Evolutionary conservation across 2,888 invertebrate genomes (phyloP).

Genomic region (Ennomos fuscantarius): DNA sequence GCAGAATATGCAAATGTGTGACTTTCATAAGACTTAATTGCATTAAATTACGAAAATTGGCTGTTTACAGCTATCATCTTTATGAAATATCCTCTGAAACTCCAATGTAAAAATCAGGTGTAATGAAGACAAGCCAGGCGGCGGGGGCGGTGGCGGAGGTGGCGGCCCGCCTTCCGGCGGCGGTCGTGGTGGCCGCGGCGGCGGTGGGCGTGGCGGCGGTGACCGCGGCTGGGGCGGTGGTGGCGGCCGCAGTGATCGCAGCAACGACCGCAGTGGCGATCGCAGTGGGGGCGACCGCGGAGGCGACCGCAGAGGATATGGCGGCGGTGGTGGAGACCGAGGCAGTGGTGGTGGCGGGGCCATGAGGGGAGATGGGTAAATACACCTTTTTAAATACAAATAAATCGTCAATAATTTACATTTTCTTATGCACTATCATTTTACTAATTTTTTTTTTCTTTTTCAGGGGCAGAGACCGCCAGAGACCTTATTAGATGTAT

Average conservation of each 20-base stretch:
- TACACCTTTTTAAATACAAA: conserved; percentile 1
- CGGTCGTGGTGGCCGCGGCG: conserved; percentile 53
- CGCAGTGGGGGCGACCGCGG: conserved; percentile 59
- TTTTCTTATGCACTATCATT: neutral
- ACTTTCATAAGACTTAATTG: no score
- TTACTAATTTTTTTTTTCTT: conserved; percentile 44
- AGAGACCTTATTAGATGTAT: conserved; percentile 49
- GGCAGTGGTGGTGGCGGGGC: conserved; percentile 63
- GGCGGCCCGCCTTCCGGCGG: conserved; percentile 65
- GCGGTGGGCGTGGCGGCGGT: conserved; percentile 58
- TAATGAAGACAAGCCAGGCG: conserved; percentile 81
- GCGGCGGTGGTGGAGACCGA: conserved; percentile 60
- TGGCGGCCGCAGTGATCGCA: conserved; percentile 51
- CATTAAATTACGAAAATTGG: no score
- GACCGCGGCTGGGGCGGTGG: conserved; percentile 53
- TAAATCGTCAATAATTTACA: no score
- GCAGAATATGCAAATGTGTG: no score
- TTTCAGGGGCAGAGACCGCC: conserved; percentile 79
- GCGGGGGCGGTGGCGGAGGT: conserved; percentile 62
- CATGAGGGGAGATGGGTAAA: conserved; percentile 75
- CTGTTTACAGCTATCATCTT: no score
- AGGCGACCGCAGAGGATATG: conserved; percentile 49
- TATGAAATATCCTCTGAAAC: no score
- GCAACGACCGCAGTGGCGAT: conserved; percentile 55
- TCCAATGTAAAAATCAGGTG: conserved; percentile 68